A percentile compares a stretch with the other conserved stretches of the same genome.
Evolutionary conservation across 2,888 invertebrate genomes (phyloP).

Genomic region (Aphodius granarius): DNA sequence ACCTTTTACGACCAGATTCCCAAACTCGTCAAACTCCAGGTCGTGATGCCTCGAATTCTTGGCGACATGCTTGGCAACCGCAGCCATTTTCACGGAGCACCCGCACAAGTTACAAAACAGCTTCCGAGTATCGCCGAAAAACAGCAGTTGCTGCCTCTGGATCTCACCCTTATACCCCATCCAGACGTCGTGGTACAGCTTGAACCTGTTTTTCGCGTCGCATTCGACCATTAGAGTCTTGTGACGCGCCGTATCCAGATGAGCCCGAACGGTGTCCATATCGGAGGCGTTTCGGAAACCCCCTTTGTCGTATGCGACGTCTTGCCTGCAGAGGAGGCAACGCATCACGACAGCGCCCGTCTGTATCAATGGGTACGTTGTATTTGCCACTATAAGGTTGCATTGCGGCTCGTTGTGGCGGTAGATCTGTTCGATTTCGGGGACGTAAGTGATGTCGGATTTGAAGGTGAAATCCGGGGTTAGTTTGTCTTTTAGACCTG

Average conservation of each 20-base stretch:
- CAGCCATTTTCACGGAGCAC: neutral
- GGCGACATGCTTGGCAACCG: neutral
- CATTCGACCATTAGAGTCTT: neutral
- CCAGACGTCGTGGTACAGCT: slow-evolving; percentile 18
- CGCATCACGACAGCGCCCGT: slow-evolving; percentile 1
- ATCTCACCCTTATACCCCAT: slow-evolving; percentile 2
- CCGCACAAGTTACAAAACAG: slow-evolving; percentile 16
- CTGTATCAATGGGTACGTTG: slow-evolving; percentile 17
- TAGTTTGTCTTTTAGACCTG: neutral
- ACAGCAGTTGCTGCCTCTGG: slow-evolving; percentile 16
- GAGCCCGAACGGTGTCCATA: neutral
- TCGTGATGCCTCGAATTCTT: neutral
- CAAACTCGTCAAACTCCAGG: neutral
- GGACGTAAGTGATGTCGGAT: slow-evolving; percentile 1
- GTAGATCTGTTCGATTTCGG: slow-evolving; percentile 7
- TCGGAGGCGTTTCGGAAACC: neutral
- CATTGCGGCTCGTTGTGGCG: slow-evolving; percentile 14
- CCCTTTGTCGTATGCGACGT: neutral
- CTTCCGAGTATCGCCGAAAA: slow-evolving; percentile 5
- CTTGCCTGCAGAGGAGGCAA: slow-evolving; percentile 12
- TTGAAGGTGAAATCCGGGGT: neutral
- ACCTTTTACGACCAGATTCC: neutral
- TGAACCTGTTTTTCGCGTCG: neutral
- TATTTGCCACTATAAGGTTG: slow-evolving; percentile 4
- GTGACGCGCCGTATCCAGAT: slow-evolving; percentile 9